Evolutionary conservation across 2,797 vertebrate species (phyloP).

Genomic region (Macroramphosus scolopax): DNA sequence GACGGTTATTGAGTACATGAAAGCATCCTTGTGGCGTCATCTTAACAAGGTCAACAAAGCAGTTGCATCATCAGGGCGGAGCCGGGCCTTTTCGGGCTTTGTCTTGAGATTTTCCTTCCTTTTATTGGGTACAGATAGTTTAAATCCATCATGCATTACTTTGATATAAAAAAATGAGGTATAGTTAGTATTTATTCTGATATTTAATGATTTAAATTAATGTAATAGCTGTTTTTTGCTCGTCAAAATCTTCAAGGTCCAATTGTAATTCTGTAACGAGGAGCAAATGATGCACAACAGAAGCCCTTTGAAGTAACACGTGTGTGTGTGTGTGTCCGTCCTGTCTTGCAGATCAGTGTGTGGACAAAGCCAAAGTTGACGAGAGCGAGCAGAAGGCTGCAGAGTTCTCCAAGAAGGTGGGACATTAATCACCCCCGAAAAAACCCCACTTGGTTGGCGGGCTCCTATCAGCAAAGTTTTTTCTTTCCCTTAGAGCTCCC

Average conservation of each 20-base stretch:
- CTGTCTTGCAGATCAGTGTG: conserved; percentile 86
- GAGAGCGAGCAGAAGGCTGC: conserved; percentile 93
- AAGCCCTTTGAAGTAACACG: no score
- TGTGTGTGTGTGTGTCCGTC: conserved; percentile 1
- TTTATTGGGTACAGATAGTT: no score
- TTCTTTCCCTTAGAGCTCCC: conserved; percentile 60
- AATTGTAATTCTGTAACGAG: conserved; percentile 8
- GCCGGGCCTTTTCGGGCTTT: not conserved
- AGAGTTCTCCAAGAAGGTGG: conserved; percentile 97
- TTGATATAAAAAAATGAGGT: no score
- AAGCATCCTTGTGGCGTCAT: not conserved
- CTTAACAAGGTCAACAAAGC: conserved; percentile 1
- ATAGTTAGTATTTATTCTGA: no score
- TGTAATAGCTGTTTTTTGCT: no score
- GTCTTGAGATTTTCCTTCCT: not conserved
- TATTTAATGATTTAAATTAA: no score
- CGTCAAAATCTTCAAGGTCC: no score
- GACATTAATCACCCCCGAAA: conserved; percentile 63
- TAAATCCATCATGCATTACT: no score
- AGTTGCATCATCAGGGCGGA: not conserved
- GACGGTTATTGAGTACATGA: conserved; percentile 1
- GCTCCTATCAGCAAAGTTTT: conserved; percentile 66
- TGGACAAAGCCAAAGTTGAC: conserved; percentile 95
- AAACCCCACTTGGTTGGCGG: conserved; percentile 54
- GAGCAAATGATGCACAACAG: conserved; percentile 4